phyloP scores from a whole-genome alignment of 2,888 invertebrate species.

The Athetis lepigone region DNA sequence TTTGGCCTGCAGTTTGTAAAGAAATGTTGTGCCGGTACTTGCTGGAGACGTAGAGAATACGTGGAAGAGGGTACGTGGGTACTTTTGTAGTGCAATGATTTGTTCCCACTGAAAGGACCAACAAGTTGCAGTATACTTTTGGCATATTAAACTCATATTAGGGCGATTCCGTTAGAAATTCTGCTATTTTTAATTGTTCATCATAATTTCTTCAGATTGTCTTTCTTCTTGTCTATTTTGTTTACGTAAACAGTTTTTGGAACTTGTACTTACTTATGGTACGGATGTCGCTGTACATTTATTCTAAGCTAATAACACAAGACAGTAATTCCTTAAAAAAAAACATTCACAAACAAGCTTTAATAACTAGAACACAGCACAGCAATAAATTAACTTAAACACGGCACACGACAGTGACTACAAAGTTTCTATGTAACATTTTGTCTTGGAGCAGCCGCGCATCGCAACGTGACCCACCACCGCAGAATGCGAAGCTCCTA shows the following conservation, averaged over 20 bases:
- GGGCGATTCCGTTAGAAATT: not conserved
- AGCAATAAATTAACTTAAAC: slow-evolving; percentile 62
- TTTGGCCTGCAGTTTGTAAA: slow-evolving; percentile 33
- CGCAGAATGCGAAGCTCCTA: slow-evolving; percentile 86
- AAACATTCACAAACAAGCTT: slow-evolving; percentile 14
- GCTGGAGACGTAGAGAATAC: too few species aligned
- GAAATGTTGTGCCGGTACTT: not conserved
- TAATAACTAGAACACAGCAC: slow-evolving; percentile 48
- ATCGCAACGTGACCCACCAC: slow-evolving; percentile 85
- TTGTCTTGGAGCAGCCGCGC: slow-evolving; percentile 76
- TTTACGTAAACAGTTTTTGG: too few species aligned
- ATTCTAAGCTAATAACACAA: too few species aligned
- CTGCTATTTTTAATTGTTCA: too few species aligned
- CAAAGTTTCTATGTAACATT: slow-evolving; percentile 79
- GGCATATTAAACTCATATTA: not conserved
- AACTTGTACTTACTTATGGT: too few species aligned
- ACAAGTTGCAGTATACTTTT: not conserved
- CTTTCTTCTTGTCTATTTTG: too few species aligned
- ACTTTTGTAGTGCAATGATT: not conserved
- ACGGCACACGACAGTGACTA: slow-evolving; percentile 63
- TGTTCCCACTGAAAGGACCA: not conserved
- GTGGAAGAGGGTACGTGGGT: not conserved
- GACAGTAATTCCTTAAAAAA: slow-evolving; percentile 6
- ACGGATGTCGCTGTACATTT: too few species aligned
- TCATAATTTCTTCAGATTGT: too few species aligned